These are phyloP conservation scores for Onthophagus taurus DNA, from an alignment of 1,140 invertebrate genomes.

Conservation along the genomic window DNA sequence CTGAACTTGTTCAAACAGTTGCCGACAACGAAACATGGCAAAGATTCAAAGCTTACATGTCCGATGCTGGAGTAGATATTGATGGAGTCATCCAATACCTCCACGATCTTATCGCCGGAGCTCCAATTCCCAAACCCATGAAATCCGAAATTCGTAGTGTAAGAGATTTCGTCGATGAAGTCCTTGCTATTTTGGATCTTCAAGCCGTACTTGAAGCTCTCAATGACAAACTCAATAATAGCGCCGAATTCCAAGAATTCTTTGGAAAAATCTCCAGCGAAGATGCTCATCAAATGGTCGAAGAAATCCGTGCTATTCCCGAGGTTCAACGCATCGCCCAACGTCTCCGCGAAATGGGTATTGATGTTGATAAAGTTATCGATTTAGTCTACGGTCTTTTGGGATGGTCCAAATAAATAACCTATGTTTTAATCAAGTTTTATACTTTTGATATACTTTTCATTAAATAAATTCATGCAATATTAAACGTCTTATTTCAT, in stretches of 20 bases:
- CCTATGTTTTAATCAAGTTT: no score
- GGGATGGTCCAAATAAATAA: no score
- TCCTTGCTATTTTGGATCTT: constrained; percentile 13
- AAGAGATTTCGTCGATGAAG: constrained; percentile 15
- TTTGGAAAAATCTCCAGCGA: constrained; percentile 14
- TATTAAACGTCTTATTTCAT: no score
- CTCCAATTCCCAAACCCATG: neutral
- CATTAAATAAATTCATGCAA: no score
- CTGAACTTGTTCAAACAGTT: constrained; percentile 14
- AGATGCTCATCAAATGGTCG: constrained; percentile 13
- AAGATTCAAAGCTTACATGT: constrained; percentile 16
- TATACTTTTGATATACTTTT: no score
- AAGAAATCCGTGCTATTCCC: constrained; percentile 6
- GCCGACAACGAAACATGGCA: constrained; percentile 9
- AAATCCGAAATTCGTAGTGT: neutral
- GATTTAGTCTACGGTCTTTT: constrained; percentile 2
- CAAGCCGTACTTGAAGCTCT: constrained; percentile 12
- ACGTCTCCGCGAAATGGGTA: constrained; percentile 1
- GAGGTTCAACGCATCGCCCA: neutral
- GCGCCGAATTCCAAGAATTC: constrained; percentile 18
- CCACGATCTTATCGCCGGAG: constrained; percentile 14
- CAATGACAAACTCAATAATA: constrained; percentile 20
- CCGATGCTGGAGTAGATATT: constrained; percentile 16
- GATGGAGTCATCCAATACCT: constrained; percentile 14
- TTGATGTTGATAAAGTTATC: neutral